Evolutionary conservation across 2,888 invertebrate species (phyloP).

Genomic region (Pherbina coryleti): DNA sequence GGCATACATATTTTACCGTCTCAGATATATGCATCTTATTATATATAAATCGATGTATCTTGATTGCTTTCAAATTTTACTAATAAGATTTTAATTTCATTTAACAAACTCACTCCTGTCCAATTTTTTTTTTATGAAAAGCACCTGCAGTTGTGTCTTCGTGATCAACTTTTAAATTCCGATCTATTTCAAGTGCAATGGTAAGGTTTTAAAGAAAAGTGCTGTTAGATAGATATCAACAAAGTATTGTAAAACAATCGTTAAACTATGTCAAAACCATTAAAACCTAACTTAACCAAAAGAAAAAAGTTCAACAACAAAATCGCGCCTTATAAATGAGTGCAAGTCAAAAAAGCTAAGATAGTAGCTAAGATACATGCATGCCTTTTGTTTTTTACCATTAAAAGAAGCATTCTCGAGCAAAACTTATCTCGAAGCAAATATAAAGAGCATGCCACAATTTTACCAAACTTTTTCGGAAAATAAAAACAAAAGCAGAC

Average conservation of each 20-base stretch:
- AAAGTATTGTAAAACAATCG: neutral
- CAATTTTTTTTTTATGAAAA: too few relatives aligned
- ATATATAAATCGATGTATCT: too few relatives aligned
- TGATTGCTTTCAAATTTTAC: too few relatives aligned
- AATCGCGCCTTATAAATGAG: neutral
- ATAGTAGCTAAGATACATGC: neutral
- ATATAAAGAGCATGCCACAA: neutral
- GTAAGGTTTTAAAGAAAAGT: too few relatives aligned
- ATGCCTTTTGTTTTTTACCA: neutral
- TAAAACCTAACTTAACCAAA: neutral
- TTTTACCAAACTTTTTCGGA: neutral
- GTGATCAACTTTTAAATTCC: too few relatives aligned
- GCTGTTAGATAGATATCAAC: too few relatives aligned
- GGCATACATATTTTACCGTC: too few relatives aligned
- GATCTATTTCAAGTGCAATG: too few relatives aligned
- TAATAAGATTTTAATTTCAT: too few relatives aligned
- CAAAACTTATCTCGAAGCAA: neutral
- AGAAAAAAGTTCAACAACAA: neutral
- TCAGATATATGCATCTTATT: too few relatives aligned
- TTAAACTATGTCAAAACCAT: conserved; percentile 9
- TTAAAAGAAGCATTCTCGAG: neutral
- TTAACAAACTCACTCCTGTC: too few relatives aligned
- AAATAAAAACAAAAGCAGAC: neutral
- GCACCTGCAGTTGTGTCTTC: too few relatives aligned
- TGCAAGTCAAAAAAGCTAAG: neutral